Percentiles rank a stretch among this genome's conserved stretches.
Conservation (phyloP, 2,113 vertebrate species). For the Rissa tridactyla region DNA sequence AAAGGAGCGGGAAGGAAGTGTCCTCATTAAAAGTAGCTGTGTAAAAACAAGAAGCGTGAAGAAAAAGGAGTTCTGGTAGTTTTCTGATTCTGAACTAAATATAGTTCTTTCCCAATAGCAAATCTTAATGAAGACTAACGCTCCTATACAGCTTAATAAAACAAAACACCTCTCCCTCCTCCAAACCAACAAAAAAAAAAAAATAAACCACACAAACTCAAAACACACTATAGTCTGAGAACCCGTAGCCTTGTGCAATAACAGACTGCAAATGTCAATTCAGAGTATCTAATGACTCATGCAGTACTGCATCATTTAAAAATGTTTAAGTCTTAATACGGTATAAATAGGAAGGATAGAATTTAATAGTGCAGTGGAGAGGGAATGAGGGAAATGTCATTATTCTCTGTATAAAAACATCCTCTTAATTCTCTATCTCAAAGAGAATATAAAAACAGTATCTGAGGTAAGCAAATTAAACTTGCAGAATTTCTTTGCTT, state of each 20-base stretch:
- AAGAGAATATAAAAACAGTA: neutral
- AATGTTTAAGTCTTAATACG: fast-evolving
- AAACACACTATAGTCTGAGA: neutral
- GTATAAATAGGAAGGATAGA: neutral
- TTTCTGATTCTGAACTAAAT: neutral
- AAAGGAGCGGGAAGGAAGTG: neutral
- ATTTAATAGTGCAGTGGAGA: neutral
- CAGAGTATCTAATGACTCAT: neutral
- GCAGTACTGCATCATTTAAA: neutral
- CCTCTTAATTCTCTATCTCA: neutral
- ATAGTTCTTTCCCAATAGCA: neutral
- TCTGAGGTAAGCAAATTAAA: neutral
- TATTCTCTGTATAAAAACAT: neutral
- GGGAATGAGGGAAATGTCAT: neutral
- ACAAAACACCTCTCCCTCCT: neutral
- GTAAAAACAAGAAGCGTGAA: neutral
- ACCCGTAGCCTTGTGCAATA: neutral
- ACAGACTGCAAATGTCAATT: neutral
- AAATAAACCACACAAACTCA: neutral
- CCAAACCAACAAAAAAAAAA: neutral
- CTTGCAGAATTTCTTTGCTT: neutral
- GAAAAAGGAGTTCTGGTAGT: neutral
- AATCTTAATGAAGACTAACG: neutral
- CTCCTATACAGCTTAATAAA: neutral
- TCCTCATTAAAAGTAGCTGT: neutral